Conservation (phyloP, 2,797 vertebrate genomes). For the Euphonia xanthogaster region DNA sequence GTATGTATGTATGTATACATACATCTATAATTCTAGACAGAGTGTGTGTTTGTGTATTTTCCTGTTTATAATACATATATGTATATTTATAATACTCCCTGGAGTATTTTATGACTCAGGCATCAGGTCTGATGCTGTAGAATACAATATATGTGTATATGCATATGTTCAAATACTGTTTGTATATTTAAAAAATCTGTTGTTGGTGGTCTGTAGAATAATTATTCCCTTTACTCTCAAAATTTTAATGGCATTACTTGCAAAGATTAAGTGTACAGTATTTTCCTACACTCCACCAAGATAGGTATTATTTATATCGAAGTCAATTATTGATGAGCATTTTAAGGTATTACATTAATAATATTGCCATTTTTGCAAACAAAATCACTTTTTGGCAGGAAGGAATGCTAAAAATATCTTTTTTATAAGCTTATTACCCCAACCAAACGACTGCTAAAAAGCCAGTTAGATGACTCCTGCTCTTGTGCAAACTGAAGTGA, state of each 20-base stretch:
- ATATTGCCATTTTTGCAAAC: slow-evolving; percentile 59
- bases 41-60: slow-evolving; percentile 64
- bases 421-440: slow-evolving; percentile 17
- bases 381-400: slow-evolving; percentile 54
- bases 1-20: slow-evolving; percentile 56
- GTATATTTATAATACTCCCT: slow-evolving; percentile 67
- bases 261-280: slow-evolving; percentile 74
- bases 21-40: slow-evolving; percentile 51
- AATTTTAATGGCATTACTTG: slow-evolving; percentile 74
- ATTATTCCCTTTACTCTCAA: slow-evolving; percentile 65
- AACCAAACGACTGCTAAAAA: background rate
- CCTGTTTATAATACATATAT: slow-evolving; percentile 71
- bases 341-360: slow-evolving; percentile 55
- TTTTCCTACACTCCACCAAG: slow-evolving; percentile 80
- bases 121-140: slow-evolving; percentile 75
- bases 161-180: slow-evolving; percentile 72
- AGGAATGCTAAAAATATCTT: slow-evolving; percentile 43
- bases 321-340: slow-evolving; percentile 60
- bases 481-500: slow-evolving; percentile 47
- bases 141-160: slow-evolving; percentile 74
- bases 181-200: slow-evolving; percentile 78
- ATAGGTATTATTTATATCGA: slow-evolving; percentile 74
- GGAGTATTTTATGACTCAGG: slow-evolving; percentile 74
- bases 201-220: slow-evolving; percentile 72
- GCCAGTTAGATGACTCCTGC: slow-evolving; percentile 18